phyloP scores from a whole-genome alignment of 2,113 vertebrate genomes.

The Pseudorectes ferrugineus region DNA sequence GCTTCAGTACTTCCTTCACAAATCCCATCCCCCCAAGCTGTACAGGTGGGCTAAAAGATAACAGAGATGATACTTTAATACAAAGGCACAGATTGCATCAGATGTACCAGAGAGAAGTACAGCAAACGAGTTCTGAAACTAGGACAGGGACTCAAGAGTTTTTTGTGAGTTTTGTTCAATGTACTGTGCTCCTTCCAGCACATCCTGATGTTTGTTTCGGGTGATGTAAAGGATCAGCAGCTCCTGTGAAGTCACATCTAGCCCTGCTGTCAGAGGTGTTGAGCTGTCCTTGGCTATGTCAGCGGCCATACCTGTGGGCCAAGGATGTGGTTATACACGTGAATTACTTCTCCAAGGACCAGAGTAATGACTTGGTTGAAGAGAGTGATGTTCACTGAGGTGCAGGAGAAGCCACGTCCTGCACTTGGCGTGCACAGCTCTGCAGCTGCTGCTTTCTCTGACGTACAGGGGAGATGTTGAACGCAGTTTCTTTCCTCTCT shows the following conservation, averaged over 20 bases:
- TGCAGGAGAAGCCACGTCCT: neutral
- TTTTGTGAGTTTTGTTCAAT: neutral
- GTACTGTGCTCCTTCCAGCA: neutral
- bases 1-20: neutral
- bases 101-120: neutral
- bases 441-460: conserved; percentile 46
- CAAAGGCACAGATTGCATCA: neutral
- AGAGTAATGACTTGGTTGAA: neutral
- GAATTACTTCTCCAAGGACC: conserved; percentile 13
- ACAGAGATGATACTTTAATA: neutral
- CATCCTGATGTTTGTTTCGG: neutral
- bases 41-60: neutral
- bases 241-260: neutral
- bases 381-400: neutral
- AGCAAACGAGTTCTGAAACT: neutral
- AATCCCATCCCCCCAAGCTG: neutral
- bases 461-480: neutral
- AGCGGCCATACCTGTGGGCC: neutral
- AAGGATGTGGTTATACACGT: neutral
- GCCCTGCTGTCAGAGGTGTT: neutral
- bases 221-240: neutral
- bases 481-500: neutral
- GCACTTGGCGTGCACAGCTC: neutral
- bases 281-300: conserved; percentile 27
- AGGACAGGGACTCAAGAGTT: neutral